These are phyloP conservation scores for Archips crataeganus DNA, from an alignment of 2,888 invertebrate genomes.

Conservation along the genomic window DNA sequence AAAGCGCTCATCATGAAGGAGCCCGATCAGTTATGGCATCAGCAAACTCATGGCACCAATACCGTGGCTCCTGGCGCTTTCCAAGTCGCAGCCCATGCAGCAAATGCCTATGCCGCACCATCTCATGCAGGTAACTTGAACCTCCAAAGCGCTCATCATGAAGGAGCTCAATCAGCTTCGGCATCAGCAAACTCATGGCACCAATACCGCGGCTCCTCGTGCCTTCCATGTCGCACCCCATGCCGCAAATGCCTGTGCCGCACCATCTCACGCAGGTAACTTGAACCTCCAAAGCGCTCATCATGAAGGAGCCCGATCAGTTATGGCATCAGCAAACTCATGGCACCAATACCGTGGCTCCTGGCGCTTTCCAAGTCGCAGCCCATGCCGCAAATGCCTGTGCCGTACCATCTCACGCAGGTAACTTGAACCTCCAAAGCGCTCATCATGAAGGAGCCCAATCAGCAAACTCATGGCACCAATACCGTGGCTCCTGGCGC, in stretches of 20 bases:
- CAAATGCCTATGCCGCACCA: conserved; percentile 81
- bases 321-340: conserved; percentile 80
- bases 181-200: too few species aligned
- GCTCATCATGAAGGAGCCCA: conserved; percentile 92
- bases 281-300: conserved; percentile 87
- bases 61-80: conserved; percentile 77
- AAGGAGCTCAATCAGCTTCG: too few species aligned
- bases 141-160: neutral
- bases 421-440: conserved; percentile 83
- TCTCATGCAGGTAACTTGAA: conserved; percentile 66
- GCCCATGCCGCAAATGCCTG: conserved; percentile 75
- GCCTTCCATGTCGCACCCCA: conserved; percentile 76
- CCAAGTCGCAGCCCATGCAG: conserved; percentile 75
- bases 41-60: conserved; percentile 87
- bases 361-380: conserved; percentile 74
- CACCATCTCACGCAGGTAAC: conserved; percentile 79
- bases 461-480: conserved; percentile 88
- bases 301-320: conserved; percentile 93
- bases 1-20: conserved; percentile 94
- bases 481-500: conserved; percentile 78
- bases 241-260: conserved; percentile 75
- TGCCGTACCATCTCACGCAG: conserved; percentile 81
- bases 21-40: conserved; percentile 90
- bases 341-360: conserved; percentile 45
- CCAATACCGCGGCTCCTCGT: conserved; percentile 54